phyloP scores from a whole-genome alignment of 2,113 vertebrate species.

The Cottus gobio region DNA sequence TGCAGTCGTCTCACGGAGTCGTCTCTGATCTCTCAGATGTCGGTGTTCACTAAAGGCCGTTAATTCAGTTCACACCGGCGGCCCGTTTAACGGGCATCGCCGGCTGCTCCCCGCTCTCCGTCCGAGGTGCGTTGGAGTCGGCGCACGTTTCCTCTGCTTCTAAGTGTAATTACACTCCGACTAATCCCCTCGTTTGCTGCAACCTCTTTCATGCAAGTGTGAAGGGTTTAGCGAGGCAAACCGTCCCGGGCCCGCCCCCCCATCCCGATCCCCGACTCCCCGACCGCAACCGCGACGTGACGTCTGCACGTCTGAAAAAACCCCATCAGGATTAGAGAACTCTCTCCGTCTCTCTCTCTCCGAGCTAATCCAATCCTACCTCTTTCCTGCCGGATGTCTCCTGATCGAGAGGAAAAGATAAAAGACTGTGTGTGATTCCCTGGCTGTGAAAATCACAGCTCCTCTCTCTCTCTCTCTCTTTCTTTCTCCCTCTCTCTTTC shows the following conservation, averaged over 20 bases:
- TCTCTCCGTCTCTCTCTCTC: slow-evolving; percentile 61
- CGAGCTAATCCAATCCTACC: slow-evolving; percentile 76
- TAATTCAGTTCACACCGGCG: slow-evolving; percentile 32
- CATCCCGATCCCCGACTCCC: slow-evolving; percentile 38
- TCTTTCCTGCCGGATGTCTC: slow-evolving; percentile 69
- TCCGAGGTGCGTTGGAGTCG: slow-evolving; percentile 60
- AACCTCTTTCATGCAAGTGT: slow-evolving; percentile 71
- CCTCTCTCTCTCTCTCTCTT: slow-evolving; percentile 1
- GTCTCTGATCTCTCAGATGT: slow-evolving; percentile 27
- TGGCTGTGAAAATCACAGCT: slow-evolving; percentile 73
- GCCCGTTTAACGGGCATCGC: slow-evolving; percentile 28
- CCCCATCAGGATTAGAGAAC: slow-evolving; percentile 77
- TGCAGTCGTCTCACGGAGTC: not conserved
- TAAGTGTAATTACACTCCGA: slow-evolving; percentile 70
- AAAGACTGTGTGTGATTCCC: slow-evolving; percentile 65
- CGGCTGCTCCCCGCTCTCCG: slow-evolving; percentile 5
- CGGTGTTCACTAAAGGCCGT: slow-evolving; percentile 15
- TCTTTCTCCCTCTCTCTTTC: no score
- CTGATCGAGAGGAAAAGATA: slow-evolving; percentile 78
- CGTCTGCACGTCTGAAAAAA: slow-evolving; percentile 64
- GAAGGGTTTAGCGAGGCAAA: slow-evolving; percentile 69
- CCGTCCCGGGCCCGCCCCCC: slow-evolving; percentile 36
- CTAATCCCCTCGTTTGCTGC: slow-evolving; percentile 73
- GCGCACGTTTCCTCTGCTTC: slow-evolving; percentile 47
- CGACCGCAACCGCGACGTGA: slow-evolving; percentile 29